Evolutionary conservation across 2,113 vertebrate species (phyloP).

Genomic region (Hippocampus zosterae): DNA sequence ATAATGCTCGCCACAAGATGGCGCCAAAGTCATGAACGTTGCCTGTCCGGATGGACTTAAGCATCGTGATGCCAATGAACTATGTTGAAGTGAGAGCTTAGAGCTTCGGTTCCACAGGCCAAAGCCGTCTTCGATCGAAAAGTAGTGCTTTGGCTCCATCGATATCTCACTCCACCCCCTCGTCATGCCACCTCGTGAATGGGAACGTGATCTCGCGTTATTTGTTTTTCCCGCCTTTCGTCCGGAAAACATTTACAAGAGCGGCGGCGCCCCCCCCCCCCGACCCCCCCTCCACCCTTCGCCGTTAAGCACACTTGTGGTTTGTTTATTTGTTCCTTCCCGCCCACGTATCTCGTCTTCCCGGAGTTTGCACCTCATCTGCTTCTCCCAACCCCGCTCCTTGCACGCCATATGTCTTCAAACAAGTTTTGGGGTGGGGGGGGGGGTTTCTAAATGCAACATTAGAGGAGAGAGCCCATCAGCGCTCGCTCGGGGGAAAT

Average conservation of each 20-base stretch:
- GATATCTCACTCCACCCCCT: no score
- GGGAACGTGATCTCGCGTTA: conserved; percentile 20
- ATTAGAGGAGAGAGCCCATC: conserved; percentile 34
- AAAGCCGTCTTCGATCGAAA: not conserved
- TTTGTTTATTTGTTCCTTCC: conserved; percentile 24
- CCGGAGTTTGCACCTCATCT: conserved; percentile 11
- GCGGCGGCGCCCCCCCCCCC: not conserved
- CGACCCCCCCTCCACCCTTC: no score
- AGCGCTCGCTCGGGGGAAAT: conserved; percentile 66
- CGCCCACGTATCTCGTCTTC: conserved; percentile 37
- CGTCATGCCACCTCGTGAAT: not conserved
- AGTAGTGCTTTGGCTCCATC: not conserved
- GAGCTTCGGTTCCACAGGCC: no score
- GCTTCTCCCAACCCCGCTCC: conserved; percentile 16
- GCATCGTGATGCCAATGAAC: not conserved
- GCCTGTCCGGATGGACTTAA: no score
- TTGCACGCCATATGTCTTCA: conserved; percentile 49
- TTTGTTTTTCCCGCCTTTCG: conserved; percentile 31
- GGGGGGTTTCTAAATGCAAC: not conserved
- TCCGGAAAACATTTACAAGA: conserved; percentile 7
- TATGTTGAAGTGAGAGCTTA: not conserved
- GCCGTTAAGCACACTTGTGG: conserved; percentile 34
- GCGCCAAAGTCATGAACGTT: not conserved
- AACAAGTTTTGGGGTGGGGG: no score
- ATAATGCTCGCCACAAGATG: not conserved